Evolutionary conservation across 2,113 vertebrate species (phyloP).

Genomic region (Struthio camelus): DNA sequence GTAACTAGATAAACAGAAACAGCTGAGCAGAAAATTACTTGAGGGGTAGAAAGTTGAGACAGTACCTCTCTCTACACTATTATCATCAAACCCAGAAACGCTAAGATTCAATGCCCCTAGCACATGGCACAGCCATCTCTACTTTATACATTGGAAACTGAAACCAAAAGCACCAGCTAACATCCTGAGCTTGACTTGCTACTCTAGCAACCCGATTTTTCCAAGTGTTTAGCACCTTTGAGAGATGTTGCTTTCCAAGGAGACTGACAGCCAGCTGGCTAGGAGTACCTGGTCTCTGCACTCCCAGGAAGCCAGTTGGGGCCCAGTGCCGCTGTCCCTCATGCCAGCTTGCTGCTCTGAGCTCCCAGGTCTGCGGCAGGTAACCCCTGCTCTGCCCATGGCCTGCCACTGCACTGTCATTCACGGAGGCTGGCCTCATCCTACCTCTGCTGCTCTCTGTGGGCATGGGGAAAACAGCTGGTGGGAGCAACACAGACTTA

Average conservation of each 20-base stretch:
- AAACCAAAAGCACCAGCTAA: neutral
- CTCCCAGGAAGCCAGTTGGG: neutral
- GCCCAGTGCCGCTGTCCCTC: neutral
- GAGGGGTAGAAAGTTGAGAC: neutral
- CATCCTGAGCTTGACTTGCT: neutral
- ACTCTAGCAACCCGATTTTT: neutral
- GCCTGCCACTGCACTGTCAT: neutral
- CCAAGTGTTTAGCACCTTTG: neutral
- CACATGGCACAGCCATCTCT: neutral
- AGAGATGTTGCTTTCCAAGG: neutral
- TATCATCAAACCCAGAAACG: neutral
- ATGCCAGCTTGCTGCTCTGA: too few relatives aligned
- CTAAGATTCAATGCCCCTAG: neutral
- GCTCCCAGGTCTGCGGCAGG: neutral
- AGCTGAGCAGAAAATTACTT: neutral
- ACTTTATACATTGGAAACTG: neutral
- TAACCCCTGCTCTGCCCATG: neutral
- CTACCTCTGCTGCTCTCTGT: neutral
- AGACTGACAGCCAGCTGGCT: neutral
- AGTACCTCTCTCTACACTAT: neutral
- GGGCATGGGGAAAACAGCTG: neutral
- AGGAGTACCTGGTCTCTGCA: neutral
- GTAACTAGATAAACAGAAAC: neutral
- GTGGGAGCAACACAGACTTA: neutral
- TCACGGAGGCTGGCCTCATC: neutral